A percentile compares a stretch with the other conserved stretches of the same genome.
Conservation (phyloP, 2,113 vertebrate genomes). For the Callospermophilus lateralis region DNA sequence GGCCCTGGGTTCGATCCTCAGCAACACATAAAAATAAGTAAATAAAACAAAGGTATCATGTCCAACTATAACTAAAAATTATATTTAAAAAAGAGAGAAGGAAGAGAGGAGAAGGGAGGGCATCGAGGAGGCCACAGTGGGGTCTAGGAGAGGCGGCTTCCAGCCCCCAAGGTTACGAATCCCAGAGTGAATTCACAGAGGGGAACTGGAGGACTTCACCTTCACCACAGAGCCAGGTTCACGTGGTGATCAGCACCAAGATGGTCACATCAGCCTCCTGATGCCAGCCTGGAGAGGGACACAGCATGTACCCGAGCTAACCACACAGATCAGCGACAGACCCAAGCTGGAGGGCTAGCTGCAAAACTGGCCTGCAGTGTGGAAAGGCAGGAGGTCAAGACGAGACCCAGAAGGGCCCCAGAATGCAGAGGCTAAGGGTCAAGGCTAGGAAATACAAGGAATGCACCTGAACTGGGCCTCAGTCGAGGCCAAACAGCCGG, state of each 20-base stretch:
- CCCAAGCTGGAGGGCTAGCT: not conserved
- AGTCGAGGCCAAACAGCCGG: not conserved
- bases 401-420: too few relatives aligned
- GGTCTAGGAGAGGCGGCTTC: too few relatives aligned
- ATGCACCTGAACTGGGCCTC: not conserved
- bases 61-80: too few relatives aligned
- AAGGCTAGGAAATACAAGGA: rapidly evolving
- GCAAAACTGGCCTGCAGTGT: not conserved
- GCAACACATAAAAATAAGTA: too few relatives aligned
- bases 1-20: too few relatives aligned
- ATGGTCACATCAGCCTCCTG: rapidly evolving
- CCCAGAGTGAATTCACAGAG: not conserved
- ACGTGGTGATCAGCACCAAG: not conserved
- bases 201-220: not conserved
- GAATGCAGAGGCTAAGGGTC: not conserved
- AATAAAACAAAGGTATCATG: too few relatives aligned
- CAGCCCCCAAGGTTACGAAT: not conserved
- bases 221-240: too few relatives aligned
- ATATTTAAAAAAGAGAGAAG: not conserved
- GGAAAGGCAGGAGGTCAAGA: not conserved
- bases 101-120: not conserved
- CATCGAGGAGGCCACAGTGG: not conserved
- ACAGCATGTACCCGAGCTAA: too few relatives aligned
- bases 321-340: not conserved
- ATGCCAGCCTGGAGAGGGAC: rapidly evolving